Evolutionary conservation across 2,888 invertebrate genomes (phyloP), one percentile per base, ranked within the genome.

Genomic region (Cryptocephalus primarius): DNA sequence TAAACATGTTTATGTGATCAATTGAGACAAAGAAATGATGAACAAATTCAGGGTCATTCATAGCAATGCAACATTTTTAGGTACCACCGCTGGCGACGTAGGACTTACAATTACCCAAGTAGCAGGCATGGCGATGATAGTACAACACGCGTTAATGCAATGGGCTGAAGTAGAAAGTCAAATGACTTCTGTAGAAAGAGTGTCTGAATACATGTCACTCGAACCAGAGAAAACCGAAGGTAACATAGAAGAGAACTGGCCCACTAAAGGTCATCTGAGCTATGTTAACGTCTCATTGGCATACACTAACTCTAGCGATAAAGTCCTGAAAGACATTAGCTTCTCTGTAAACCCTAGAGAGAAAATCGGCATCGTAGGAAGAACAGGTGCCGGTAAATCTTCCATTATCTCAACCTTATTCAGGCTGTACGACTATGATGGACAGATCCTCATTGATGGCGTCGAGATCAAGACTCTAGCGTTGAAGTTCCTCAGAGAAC

Each of bases 121-220:
- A 13, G 83, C 86, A 69, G 79, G 81, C 1, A 74, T 88, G 48
- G 85, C 85, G 0, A 85, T 85, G n/a, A 66, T 73, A 66, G 52
- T 78, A 55, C 78, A 78, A 61, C 78, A 76, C 75, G 76, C 73
- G 4, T 72, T 79, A 39, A 74, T 92, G 6, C 91, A 92, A 68
- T 90, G 90, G 57, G 88, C 93, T 0, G 93, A 94, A 66, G 68
- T 65, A 9, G 68, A 68, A 66, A 90, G 88, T 62, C 83, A 82
- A 55, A 88, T 90, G 88, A 89, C 88, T 4, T 85, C 88, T 9
- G 92, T 94, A 0, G 95, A 96, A 70, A 78, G 93, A 66, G 77
- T 85, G 1, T 47, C 63, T 33, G 69, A 69, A 54, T 68, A 69
- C 48, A 63, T 74, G 1, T 66, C 73, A 9, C 60, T 81, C 8